Evolutionary conservation across 1,140 invertebrate species (phyloP), one percentile per base, ranked within the genome.

Genomic region (Meloidogyne hapla): DNA sequence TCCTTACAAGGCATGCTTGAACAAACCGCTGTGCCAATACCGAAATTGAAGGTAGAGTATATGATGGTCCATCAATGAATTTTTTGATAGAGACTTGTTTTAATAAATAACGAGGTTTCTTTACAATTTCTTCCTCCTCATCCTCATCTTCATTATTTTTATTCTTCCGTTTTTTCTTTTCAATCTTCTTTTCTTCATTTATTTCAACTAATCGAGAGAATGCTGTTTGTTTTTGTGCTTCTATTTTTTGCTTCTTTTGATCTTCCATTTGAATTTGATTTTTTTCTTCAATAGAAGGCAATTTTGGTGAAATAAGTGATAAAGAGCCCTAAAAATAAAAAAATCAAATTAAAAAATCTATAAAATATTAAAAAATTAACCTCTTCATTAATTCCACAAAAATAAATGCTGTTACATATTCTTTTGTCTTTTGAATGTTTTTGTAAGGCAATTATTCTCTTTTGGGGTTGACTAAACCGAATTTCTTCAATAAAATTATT

Each of bases 81-180:
- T 73, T 61, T 40, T 73, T 73, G n/a, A 73, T 73, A 40, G 71
- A 73, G 21, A 64, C 28, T 64, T 33, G 61, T 21, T 56, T 21
- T 64, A 73, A 23, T 64, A 63, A 64, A 26, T 42, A 23, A 64
- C 61, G 21, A 26, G 38, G 48, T 33, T 64, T 33, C 28, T 69
- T 23, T 64, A 40, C 2, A 26, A 26, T 12, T 15, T 48, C 9
- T 23, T 45, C n/a, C n/a, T 25, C 45, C 1, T 62, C 21, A 0
- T 13, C 9, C 4, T 33, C 21, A 12, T 56, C 1, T 6, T 56
- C n/a, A 13, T 38, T 69, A 1, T 62, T 6, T 48, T 62, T 62
- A 15, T 21, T 23, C 15, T 26, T 33, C 1, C 48, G 10, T 73
- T 64, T 23, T 18, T 25, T 63, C 9, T 23, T 64, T 73, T 26